phyloP scores from a whole-genome alignment of 2,113 vertebrate species.

The Excalfactoria chinensis region DNA sequence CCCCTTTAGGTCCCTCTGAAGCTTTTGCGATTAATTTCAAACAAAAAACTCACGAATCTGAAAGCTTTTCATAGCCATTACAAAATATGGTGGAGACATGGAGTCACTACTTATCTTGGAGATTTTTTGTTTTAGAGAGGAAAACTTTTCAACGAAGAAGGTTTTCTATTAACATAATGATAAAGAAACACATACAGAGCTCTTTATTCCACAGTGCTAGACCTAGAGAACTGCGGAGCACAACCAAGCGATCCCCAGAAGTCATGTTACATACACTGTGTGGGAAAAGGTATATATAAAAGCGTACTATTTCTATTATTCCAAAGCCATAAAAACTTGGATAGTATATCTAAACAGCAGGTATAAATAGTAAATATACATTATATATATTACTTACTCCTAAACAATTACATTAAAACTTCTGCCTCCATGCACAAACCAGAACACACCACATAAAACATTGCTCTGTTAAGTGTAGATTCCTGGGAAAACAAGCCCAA shows the following conservation, averaged over 20 bases:
- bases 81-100: not conserved
- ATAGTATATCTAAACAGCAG: not conserved
- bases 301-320: not conserved
- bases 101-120: not conserved
- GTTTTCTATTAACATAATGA: not conserved
- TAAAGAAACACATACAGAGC: not conserved
- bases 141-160: not conserved
- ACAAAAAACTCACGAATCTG: not conserved
- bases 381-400: not conserved
- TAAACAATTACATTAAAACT: not conserved
- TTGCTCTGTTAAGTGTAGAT: constrained; percentile 24
- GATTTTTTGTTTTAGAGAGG: not conserved
- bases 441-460: constrained; percentile 32
- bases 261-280: not conserved
- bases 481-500: constrained; percentile 59
- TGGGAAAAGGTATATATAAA: not conserved
- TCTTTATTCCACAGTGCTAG: not conserved
- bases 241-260: not conserved
- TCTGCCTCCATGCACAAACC: not conserved
- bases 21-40: not conserved
- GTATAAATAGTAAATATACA: not conserved
- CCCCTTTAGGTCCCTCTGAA: not conserved
- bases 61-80: not conserved
- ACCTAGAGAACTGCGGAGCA: constrained; percentile 6
- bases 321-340: not conserved